A percentile compares a stretch with the other conserved stretches of the same genome.
Conservation (phyloP, 1,140 invertebrate species). For the Cylas formicarius region DNA sequence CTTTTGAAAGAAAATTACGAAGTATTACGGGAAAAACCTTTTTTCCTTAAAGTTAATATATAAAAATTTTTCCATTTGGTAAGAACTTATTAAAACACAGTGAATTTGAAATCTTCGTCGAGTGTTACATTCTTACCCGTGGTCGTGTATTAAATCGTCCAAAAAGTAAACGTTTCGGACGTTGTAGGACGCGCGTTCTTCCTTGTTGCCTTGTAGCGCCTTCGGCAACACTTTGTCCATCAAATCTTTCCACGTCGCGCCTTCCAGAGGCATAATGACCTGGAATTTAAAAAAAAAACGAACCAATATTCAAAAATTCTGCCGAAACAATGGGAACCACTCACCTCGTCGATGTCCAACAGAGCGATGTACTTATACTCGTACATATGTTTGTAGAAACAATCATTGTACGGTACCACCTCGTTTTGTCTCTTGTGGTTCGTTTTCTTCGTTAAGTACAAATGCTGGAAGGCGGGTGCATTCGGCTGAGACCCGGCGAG, state of each 20-base stretch:
- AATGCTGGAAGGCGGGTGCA: conserved; percentile 76
- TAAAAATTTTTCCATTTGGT: too few species aligned
- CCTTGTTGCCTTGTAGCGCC: conserved; percentile 59
- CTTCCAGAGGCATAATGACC: conserved; percentile 77
- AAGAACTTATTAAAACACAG: too few species aligned
- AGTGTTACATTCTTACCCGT: too few species aligned
- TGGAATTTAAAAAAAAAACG: conserved; percentile 1
- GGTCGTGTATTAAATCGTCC: conserved; percentile 77
- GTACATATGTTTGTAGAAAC: conserved; percentile 88
- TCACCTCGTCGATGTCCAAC: conserved; percentile 86
- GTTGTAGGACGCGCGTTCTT: conserved; percentile 75
- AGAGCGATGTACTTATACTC: conserved; percentile 84
- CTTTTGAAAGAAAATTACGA: too few species aligned
- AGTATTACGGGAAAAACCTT: too few species aligned
- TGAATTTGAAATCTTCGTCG: too few species aligned
- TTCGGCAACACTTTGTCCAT: conserved; percentile 65
- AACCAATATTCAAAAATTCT: neutral
- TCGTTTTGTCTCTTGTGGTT: conserved; percentile 92
- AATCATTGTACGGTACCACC: conserved; percentile 95
- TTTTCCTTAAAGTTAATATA: too few species aligned
- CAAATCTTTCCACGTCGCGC: conserved; percentile 67
- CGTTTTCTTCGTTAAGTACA: conserved; percentile 82
- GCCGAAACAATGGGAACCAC: neutral
- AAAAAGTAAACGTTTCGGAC: conserved; percentile 92
- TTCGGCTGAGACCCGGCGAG: conserved; percentile 88